A percentile compares a stretch with the other conserved stretches of the same genome.
Evolutionary conservation across 2,113 vertebrate genomes (phyloP).

Genomic region (Dasyurus viverrinus): DNA sequence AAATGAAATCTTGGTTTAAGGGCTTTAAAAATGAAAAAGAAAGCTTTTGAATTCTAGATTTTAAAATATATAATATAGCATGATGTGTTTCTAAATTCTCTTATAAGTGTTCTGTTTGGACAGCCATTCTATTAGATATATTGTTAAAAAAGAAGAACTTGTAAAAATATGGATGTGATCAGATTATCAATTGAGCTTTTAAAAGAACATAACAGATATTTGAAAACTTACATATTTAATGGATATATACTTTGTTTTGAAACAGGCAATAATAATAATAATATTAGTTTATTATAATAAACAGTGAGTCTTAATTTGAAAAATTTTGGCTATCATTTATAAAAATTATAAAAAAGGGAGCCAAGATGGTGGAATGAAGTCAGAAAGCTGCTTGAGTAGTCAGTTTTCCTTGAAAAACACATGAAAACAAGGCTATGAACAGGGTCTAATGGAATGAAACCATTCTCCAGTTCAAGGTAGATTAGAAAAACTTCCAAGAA

Average conservation of each 20-base stretch:
- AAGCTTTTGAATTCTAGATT: not conserved
- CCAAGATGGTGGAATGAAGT: too few species aligned
- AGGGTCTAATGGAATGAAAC: too few species aligned
- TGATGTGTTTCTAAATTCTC: not conserved
- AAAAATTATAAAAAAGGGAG: not conserved
- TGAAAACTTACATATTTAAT: not conserved
- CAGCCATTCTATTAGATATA: not conserved
- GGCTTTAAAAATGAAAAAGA: not conserved
- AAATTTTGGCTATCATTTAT: not conserved
- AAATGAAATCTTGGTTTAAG: slow-evolving; percentile 17
- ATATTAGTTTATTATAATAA: not conserved
- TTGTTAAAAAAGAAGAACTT: not conserved
- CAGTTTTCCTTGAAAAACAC: too few species aligned
- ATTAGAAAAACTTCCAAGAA: too few species aligned
- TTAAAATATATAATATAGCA: not conserved
- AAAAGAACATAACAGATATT: not conserved
- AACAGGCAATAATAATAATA: not conserved
- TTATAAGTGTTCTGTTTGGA: not conserved
- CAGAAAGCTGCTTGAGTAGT: too few species aligned
- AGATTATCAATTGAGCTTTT: not conserved
- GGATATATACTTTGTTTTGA: not conserved
- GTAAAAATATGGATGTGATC: not conserved
- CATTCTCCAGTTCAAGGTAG: too few species aligned
- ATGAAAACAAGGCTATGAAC: too few species aligned
- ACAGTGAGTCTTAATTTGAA: not conserved